Base-by-base conservation (phyloP, 1,140 invertebrate species). In the Drosophila gunungcola region DNA sequence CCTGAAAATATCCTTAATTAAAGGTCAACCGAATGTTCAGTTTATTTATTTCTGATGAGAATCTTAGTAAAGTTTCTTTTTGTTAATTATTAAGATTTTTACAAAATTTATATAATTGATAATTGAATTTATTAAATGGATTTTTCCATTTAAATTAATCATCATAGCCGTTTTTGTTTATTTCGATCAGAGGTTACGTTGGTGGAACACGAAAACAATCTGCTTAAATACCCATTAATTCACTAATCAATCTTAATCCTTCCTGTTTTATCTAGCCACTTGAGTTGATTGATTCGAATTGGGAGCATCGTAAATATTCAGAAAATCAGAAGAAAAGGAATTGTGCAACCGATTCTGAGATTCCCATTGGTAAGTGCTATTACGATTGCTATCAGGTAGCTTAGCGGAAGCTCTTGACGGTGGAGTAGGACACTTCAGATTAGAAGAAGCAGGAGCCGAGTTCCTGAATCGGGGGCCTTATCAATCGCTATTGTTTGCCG, bases 391-490 rank as follows among this genome's bases (percentile, higher is more conserved):
- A 69, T 70, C 64, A 54, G 29, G 34, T 36, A 13, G 42, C 51
- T 56, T 27, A 36, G 36, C 41, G 67, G 67, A 43, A 70, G 51
- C 41, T 70, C 64, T 70, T 42, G 29, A 57, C 13, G 42, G 1
- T 70, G 51, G 51, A 70, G 67, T 69, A 69, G 51, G n/a, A 69
- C 67, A 70, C 67, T 70, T 70, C 51, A 70, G 67, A 70, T 70
- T 70, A 70, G 51, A 36, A 25, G 4, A 38, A 69, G 21, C 39
- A 42, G 3, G 11, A 5, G 11, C 11, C 41, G 13, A 42, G 38
- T 62, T 53, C 48, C 38, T 62, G 38, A 55, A 67, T 53, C 48
- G 9, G 4, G 6, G 16, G 25, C 13, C 48, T 46, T 69, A 67
- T 65, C 49, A 27, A 34, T 16, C 7, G 32, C 11, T 65, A 34